A percentile compares a stretch with the other conserved stretches of the same genome.
Evolutionary conservation across 2,797 vertebrate genomes (phyloP).

Genomic region (Xenopus petersii): DNA sequence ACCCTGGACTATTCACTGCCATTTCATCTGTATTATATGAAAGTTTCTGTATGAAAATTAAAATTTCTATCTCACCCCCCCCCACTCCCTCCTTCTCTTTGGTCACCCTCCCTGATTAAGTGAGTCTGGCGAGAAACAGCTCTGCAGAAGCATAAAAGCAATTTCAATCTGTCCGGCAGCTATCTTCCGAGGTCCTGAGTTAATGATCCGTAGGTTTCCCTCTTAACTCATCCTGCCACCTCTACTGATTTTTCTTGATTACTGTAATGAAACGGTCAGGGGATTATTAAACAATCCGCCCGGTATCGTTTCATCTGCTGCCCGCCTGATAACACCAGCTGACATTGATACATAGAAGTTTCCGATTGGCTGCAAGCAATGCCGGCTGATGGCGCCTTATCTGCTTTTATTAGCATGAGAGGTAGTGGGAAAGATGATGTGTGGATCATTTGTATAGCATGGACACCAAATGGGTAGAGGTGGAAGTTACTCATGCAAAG

Average conservation of each 20-base stretch:
- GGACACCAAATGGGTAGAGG: too few relatives aligned
- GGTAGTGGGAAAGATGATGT: conserved; percentile 22
- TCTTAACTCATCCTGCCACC: conserved; percentile 82
- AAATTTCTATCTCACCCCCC: conserved; percentile 40
- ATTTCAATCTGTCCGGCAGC: conserved; percentile 75
- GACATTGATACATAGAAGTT: conserved; percentile 45
- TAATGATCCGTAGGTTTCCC: conserved; percentile 75
- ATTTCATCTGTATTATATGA: conserved; percentile 37
- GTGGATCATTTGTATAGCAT: conserved; percentile 15
- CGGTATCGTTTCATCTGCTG: conserved; percentile 49
- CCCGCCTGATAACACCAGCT: conserved; percentile 50
- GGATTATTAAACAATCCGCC: conserved; percentile 77
- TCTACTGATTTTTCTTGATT: conserved; percentile 76
- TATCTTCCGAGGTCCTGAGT: conserved; percentile 69
- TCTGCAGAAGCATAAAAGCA: conserved; percentile 62
- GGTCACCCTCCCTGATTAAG: conserved; percentile 40
- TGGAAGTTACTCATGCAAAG: too few relatives aligned
- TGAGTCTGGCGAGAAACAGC: conserved; percentile 50
- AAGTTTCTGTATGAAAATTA: conserved; percentile 49
- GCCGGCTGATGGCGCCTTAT: conserved; percentile 21
- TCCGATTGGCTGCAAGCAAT: conserved; percentile 37
- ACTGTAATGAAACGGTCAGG: conserved; percentile 81
- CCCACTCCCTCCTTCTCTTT: conserved; percentile 10
- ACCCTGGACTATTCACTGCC: conserved; percentile 19
- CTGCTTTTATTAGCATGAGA: conserved; percentile 33